These are phyloP conservation scores for Apoda limacodes DNA, from an alignment of 2,888 invertebrate genomes.

Conservation along the genomic window DNA sequence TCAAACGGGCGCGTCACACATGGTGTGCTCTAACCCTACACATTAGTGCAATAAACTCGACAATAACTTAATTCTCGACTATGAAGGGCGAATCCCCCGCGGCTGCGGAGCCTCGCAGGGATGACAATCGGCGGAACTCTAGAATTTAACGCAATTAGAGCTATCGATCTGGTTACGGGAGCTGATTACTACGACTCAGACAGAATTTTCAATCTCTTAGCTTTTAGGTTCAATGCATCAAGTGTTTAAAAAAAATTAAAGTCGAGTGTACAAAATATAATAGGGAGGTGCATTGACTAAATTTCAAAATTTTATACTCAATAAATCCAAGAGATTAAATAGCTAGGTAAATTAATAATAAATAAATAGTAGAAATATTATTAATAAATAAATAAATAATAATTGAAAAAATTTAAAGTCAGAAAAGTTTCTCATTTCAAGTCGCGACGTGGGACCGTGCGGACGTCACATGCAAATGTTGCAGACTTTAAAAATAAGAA, in stretches of 20 bases:
- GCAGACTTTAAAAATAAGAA: conserved; percentile 34
- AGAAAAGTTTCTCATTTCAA: conserved; percentile 29
- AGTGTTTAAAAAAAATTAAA: no score
- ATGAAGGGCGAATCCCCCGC: conserved; percentile 49
- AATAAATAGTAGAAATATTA: no score
- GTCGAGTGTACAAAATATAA: no score
- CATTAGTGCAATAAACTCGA: conserved; percentile 65
- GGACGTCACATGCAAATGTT: conserved; percentile 45
- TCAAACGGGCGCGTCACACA: conserved; percentile 24
- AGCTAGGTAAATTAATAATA: no score
- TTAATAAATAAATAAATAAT: no score
- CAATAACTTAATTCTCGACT: conserved; percentile 64
- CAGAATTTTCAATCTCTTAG: no score
- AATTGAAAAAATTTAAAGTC: no score
- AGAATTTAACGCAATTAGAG: conserved; percentile 51
- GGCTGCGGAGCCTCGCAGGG: conserved; percentile 36
- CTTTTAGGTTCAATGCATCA: no score
- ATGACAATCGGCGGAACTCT: conserved; percentile 35
- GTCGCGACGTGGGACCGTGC: conserved; percentile 23
- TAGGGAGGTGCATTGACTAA: no score
- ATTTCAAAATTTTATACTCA: no score
- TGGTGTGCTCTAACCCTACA: conserved; percentile 40
- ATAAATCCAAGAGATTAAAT: no score
- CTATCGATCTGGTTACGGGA: conserved; percentile 42
- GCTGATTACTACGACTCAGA: no score